Evolutionary conservation across 2,797 vertebrate genomes (phyloP).

Genomic region (Acanthurus lineatus): DNA sequence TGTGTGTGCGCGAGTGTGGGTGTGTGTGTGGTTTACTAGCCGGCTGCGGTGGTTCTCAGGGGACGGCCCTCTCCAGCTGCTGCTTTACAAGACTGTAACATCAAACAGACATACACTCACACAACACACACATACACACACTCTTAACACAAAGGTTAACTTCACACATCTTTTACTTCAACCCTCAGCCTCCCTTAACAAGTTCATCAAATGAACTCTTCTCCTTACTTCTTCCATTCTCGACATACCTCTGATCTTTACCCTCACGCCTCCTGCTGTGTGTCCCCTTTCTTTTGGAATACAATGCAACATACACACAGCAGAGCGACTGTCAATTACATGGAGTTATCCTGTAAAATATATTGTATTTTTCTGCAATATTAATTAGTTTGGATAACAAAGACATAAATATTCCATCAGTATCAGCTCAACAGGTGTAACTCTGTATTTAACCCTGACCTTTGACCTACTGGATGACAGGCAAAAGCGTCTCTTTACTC

Average conservation of each 20-base stretch:
- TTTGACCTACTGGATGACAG: conserved; percentile 36
- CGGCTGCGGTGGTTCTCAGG: conserved; percentile 77
- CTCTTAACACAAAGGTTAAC: conserved; percentile 68
- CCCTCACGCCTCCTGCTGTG: conserved; percentile 22
- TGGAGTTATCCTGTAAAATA: background rate
- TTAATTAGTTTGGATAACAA: background rate
- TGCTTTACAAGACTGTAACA: conserved; percentile 86
- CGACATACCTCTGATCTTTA: conserved; percentile 30
- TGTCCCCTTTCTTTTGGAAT: conserved; percentile 2
- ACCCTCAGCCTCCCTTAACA: conserved; percentile 67
- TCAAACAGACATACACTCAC: conserved; percentile 64
- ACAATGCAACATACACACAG: background rate
- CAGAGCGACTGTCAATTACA: background rate
- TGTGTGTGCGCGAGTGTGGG: conserved; percentile 31
- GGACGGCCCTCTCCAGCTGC: conserved; percentile 86
- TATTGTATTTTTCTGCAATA: too few relatives aligned
- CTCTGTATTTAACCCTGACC: conserved; percentile 33
- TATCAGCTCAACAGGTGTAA: conserved; percentile 45
- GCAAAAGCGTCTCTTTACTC: conserved; percentile 2
- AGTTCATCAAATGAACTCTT: conserved; percentile 77
- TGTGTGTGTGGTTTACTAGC: conserved; percentile 81
- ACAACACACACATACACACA: conserved; percentile 70
- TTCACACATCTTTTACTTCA: conserved; percentile 70
- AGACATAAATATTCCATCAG: background rate
- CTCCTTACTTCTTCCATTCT: conserved; percentile 55